phyloP scores from a whole-genome alignment of 2,113 vertebrate genomes.

The Tetrao urogallus region DNA sequence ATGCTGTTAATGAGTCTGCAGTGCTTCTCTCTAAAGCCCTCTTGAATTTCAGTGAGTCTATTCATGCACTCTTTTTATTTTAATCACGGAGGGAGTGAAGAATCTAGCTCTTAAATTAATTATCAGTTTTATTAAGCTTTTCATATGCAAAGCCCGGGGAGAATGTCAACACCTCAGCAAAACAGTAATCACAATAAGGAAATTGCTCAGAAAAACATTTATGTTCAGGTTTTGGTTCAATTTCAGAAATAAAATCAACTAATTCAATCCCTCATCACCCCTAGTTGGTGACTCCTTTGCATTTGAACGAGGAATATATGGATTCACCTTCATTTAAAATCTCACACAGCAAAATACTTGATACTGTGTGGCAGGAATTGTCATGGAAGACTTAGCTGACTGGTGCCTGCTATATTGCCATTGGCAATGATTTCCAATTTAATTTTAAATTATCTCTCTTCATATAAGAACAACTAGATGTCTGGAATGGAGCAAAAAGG shows the following conservation, averaged over 20 bases:
- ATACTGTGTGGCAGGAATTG: neutral
- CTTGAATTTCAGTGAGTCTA: neutral
- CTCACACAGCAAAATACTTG: neutral
- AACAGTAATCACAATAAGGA: neutral
- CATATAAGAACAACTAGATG: neutral
- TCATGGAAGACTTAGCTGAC: neutral
- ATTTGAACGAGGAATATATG: neutral
- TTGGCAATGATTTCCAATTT: neutral
- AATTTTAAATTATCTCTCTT: neutral
- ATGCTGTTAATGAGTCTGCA: neutral
- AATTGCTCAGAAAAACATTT: neutral
- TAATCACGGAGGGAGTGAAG: neutral
- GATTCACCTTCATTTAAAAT: neutral
- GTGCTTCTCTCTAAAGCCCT: neutral
- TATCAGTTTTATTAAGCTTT: neutral
- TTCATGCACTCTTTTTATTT: neutral
- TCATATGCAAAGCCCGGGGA: rapidly evolving
- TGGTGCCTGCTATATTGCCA: neutral
- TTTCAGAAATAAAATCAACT: neutral
- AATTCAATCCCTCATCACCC: neutral
- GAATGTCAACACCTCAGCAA: neutral
- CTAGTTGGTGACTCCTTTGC: neutral
- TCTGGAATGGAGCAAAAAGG: neutral
- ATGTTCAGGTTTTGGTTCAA: neutral
- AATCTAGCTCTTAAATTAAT: neutral